Evolutionary conservation across 2,888 invertebrate genomes (phyloP), one percentile per base, ranked within the genome.

Genomic region (Xestobium rufovillosum): DNA sequence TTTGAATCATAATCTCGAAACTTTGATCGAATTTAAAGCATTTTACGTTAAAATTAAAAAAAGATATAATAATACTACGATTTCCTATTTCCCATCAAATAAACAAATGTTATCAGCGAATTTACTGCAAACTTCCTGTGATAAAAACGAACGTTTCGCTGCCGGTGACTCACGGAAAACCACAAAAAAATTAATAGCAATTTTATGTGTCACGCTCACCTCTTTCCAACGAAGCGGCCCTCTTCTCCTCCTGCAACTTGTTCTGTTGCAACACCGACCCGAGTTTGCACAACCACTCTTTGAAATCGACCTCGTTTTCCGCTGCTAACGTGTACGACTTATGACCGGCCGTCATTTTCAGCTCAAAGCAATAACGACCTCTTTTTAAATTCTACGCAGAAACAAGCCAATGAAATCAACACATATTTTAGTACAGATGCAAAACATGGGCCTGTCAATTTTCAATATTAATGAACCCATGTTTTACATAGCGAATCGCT

Each of bases 281-380:
- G 14, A 94, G 72, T 49, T 86, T 86, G 36, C 68, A 72, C 14
- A 92, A 73, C 94, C 94, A 94, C 55, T 87, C 89, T 52, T 74
- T 73, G 52, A 78, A 69, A 48, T 94, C 92, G 4, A 75, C 71
- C 52, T 92, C 92, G 53, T 76, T 85, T 55, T 94, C 92, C 1
- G 90, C 81, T 4, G 90, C 86, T 52, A 94, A 73, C 30, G 85
- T 78, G 54, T 88, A 89, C 0, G 87, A 85, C 59, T 89, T 88
- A 46, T 85, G 85, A 11, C 85, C 85, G 3, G 86, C 80, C 13
- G 76, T 78, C 87, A 90, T 89, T 43, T 84, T 77, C 27, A 94
- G 65, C 63, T 94, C 92, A 65, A 94, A 92, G 61, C 89, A 84
- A 59, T 76, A 81, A 52, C 84, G 76, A 2, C 89, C 89, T 38